A percentile compares a stretch with the other conserved stretches of the same genome.
phyloP scores from a whole-genome alignment of 2,888 invertebrate genomes.

The Macaria liturata region DNA sequence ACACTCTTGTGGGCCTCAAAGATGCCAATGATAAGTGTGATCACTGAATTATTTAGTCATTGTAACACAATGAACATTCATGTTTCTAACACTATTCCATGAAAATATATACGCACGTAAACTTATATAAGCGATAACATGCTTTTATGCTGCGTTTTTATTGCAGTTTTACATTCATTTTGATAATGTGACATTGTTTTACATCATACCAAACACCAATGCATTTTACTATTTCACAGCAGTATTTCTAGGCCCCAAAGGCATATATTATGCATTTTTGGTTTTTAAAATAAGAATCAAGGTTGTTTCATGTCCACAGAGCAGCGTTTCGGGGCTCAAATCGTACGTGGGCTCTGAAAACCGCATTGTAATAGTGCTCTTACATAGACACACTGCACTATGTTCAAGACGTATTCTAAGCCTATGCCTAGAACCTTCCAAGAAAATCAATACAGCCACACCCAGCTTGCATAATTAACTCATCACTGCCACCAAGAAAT shows the following conservation, averaged over 20 bases:
- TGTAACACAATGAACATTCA: neutral
- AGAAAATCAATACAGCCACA: conserved; percentile 84
- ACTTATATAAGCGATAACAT: conserved; percentile 75
- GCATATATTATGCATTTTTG: conserved; percentile 6
- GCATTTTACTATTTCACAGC: conserved; percentile 19
- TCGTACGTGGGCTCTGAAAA: conserved; percentile 46
- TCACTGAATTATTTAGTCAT: neutral
- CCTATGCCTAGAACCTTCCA: conserved; percentile 78
- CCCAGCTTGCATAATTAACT: conserved; percentile 81
- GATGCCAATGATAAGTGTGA: no score
- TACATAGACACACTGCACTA: conserved; percentile 68
- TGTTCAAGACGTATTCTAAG: conserved; percentile 71
- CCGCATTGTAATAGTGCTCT: conserved; percentile 62
- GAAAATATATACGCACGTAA: conserved; percentile 50
- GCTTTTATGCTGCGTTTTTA: conserved; percentile 68
- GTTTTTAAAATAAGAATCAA: conserved; percentile 3
- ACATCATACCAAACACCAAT: conserved; percentile 18
- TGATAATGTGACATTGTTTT: conserved; percentile 42
- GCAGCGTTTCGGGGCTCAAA: conserved; percentile 37
- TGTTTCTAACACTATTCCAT: neutral
- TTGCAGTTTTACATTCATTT: conserved; percentile 52
- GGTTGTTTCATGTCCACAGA: conserved; percentile 4
- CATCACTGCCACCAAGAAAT: conserved; percentile 50
- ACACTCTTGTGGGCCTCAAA: no score
- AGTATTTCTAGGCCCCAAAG: conserved; percentile 1